Percentiles rank a stretch among this genome's conserved stretches.
Conservation (phyloP, 2,888 invertebrate genomes). For the Trissolcus brochymenae region DNA sequence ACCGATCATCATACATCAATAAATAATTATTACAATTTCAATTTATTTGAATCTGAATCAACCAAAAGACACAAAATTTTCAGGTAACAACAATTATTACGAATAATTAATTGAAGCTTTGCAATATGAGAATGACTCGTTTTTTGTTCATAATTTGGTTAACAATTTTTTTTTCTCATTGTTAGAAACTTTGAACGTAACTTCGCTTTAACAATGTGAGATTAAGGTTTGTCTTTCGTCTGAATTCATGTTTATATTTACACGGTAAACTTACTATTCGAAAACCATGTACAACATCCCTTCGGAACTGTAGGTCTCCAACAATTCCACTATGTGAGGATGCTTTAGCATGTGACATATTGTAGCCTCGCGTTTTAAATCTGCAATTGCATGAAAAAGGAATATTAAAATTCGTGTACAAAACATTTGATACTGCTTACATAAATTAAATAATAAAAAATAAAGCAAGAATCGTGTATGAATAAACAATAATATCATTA, state of each 20-base stretch:
- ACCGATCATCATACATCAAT: no score
- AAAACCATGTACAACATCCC: conserved; percentile 99
- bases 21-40: no score
- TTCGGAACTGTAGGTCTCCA: conserved; percentile 98
- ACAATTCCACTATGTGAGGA: conserved; percentile 97
- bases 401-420: no score
- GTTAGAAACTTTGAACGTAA: background rate
- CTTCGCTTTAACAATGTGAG: conserved; percentile 1
- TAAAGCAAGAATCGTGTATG: background rate
- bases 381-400: conserved; percentile 79
- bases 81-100: no score
- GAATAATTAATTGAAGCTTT: no score
- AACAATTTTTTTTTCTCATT: conserved; percentile 2
- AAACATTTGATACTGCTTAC: no score
- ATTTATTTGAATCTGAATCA: no score
- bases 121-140: no score
- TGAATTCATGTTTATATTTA: conserved; percentile 24
- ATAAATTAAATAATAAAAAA: background rate
- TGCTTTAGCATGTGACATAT: conserved; percentile 97
- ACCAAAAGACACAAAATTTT: no score
- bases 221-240: conserved; percentile 7
- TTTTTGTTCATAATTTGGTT: no score
- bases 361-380: conserved; percentile 98
- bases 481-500: background rate
- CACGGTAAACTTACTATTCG: conserved; percentile 91